Base-by-base conservation (phyloP, 2,113 vertebrate genomes). In the Notarius quadriscutis region DNA sequence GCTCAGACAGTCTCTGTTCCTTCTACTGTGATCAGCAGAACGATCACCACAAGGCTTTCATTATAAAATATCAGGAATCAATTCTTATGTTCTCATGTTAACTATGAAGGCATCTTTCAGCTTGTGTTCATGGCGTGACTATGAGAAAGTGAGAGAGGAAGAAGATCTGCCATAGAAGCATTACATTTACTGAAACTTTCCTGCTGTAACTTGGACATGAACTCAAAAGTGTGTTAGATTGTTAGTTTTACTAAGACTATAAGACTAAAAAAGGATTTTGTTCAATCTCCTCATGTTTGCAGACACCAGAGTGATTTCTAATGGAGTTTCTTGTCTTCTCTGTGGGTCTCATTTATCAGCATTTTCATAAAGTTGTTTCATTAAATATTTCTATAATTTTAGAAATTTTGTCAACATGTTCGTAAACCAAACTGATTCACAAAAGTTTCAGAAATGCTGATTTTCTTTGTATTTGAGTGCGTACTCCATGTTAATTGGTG, bases 1-100 rank as follows among this genome's bases (percentile, higher is more conserved):
- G 78, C 78, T 89, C 62, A 87, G 57, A 84, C 53, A 62, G 58
- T 81, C 69, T 81, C 58, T 27, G 58, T 22, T 50, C 58, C 80
- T 67, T 18, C 63, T 10, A 65, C 20, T 53, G 34, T 48, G n/a
- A 27, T 18, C n/a, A 63, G 11, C 5, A 27, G 60, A 65, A 25
- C 34, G 41, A 74, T 12, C 51, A 86, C 41, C 63, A 51, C 69
- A 87, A 86, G 69, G 71, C 81, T 8, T 71, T 50, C 82, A 81
- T 41, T 72, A 78, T 74, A 58, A 84, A 89, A 87, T 72, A 15
- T 84, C 41, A 53, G 53, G 74, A 84, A 88, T 27, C 9, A 1
- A 27, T 10, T 41, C 41, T 41, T 41, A 41, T 41, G 22, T 84
- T 69, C 53, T 15, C 17, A 30, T 15, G 27, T 71, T 71, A 34